These are phyloP conservation scores for Origma solitaria DNA, from an alignment of 2,113 vertebrate genomes.

Conservation along the genomic window DNA sequence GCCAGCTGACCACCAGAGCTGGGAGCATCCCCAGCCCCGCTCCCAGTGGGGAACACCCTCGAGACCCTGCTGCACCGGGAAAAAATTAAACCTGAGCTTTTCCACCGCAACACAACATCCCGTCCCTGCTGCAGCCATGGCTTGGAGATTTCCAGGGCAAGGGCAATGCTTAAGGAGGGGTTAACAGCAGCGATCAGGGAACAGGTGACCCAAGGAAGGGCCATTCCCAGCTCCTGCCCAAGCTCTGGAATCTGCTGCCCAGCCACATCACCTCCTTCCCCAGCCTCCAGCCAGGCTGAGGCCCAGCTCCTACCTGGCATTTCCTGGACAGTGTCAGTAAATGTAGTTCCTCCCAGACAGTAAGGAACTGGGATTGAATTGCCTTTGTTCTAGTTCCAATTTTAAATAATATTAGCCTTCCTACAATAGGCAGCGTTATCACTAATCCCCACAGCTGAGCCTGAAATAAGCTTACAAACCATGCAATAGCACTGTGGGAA, in stretches of 20 bases:
- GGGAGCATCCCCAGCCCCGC: not conserved
- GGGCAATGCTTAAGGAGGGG: rapidly evolving
- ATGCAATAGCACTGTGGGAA: conserved; percentile 59
- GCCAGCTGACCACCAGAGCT: rapidly evolving
- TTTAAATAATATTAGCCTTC: conserved; percentile 69
- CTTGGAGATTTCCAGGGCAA: not conserved
- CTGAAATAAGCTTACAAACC: conserved; percentile 69
- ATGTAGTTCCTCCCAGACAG: not conserved
- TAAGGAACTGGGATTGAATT: conserved; percentile 30
- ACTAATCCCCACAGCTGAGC: conserved; percentile 62
- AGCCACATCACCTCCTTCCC: not conserved
- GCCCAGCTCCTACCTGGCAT: not conserved
- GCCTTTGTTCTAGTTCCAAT: conserved; percentile 64
- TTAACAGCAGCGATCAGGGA: not conserved
- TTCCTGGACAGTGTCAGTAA: not conserved
- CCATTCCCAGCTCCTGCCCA: not conserved
- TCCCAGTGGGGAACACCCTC: not conserved
- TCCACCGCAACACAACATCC: rapidly evolving
- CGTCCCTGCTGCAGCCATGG: not conserved
- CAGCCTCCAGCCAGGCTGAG: not conserved
- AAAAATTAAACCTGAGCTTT: not conserved
- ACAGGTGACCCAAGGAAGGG: not conserved
- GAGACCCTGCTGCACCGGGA: not conserved
- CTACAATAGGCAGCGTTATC: conserved; percentile 62
- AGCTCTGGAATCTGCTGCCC: not conserved